Conservation (phyloP, 2,797 vertebrate species). For the Xyrichtys novacula region DNA sequence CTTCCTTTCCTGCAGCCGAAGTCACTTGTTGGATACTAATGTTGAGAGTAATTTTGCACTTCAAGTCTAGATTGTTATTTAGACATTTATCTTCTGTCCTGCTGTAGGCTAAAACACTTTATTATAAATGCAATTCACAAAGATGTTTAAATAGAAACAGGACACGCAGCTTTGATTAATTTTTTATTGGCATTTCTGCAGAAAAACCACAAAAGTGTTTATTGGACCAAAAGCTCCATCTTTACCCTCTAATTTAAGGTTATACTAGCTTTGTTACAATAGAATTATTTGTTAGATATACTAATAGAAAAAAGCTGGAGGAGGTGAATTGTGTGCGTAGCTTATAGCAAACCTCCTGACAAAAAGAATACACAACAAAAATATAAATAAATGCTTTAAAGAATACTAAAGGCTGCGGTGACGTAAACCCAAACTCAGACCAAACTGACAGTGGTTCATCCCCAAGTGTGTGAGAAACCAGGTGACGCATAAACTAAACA, state of each 20-base stretch:
- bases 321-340: conserved; percentile 76
- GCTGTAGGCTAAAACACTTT: no score
- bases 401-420: conserved; percentile 45
- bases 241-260: conserved; percentile 48
- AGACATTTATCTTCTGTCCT: no score
- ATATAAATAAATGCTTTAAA: conserved; percentile 64
- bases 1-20: no score
- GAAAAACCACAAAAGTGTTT: conserved; percentile 43
- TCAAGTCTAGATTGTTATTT: no score
- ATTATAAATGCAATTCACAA: no score
- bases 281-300: conserved; percentile 65
- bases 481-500: conserved; percentile 41
- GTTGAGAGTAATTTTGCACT: no score
- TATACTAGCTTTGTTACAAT: conserved; percentile 62
- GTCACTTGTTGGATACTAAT: no score
- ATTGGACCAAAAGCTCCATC: not conserved
- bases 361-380: conserved; percentile 21
- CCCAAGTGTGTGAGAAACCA: conserved; percentile 53
- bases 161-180: conserved; percentile 7
- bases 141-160: not conserved
- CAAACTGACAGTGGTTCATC: conserved; percentile 67
- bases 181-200: conserved; percentile 63
- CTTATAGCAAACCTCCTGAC: conserved; percentile 74
- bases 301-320: conserved; percentile 53
- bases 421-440: conserved; percentile 49